Conservation (phyloP, 2,113 vertebrate genomes). For the Nestor notabilis region DNA sequence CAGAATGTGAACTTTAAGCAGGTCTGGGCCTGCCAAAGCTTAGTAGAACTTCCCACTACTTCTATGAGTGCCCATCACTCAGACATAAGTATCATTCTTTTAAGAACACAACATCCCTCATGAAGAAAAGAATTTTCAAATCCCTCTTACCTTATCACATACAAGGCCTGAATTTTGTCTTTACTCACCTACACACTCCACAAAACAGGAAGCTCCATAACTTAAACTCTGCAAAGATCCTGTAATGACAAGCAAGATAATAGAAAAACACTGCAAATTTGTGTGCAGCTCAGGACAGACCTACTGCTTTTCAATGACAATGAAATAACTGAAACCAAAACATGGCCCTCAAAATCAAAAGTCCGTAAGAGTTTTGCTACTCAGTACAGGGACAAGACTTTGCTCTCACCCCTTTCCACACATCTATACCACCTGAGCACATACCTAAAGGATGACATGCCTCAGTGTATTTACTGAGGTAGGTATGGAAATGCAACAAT, state of each 20-base stretch:
- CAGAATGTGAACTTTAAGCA: not conserved
- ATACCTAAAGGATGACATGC: not conserved
- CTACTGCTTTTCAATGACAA: not conserved
- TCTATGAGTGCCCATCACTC: not conserved
- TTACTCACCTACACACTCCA: conserved; percentile 28
- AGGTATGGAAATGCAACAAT: not conserved
- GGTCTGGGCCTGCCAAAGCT: not conserved
- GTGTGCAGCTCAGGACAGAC: not conserved
- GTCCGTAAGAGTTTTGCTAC: not conserved
- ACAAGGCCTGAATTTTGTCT: not conserved
- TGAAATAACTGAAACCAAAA: not conserved
- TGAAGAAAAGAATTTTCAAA: not conserved
- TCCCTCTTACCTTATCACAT: not conserved
- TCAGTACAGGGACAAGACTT: not conserved
- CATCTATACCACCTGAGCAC: not conserved
- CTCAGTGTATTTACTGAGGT: not conserved
- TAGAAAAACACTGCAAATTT: not conserved
- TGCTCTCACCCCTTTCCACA: not conserved
- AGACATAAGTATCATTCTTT: not conserved
- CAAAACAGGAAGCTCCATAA: not conserved
- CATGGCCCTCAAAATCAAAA: not conserved
- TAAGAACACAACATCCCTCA: not conserved
- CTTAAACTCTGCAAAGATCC: not conserved
- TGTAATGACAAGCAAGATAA: conserved; percentile 29
- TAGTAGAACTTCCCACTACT: not conserved